Evolutionary conservation across 53 echinoderm and acorn worm genomes (phyloP).

Genomic region (Echinometra lucunter): DNA sequence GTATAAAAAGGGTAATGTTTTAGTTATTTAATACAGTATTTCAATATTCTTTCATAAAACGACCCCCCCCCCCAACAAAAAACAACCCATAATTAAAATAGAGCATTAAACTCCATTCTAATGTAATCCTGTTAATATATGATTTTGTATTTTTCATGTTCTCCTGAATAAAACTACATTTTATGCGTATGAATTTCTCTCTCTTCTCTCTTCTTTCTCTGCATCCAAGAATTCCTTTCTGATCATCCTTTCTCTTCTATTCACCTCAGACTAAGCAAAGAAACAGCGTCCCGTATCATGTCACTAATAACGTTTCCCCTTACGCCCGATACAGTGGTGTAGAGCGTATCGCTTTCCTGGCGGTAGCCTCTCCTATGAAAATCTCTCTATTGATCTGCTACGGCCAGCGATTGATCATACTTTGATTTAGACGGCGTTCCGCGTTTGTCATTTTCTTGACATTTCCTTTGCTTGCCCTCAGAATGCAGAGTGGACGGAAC

Average conservation of each 20-base stretch:
- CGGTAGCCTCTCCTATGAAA: conserved; percentile 59
- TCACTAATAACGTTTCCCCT: conserved; percentile 68
- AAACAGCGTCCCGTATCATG: conserved; percentile 30
- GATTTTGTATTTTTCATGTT: neutral
- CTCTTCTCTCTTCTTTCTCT: neutral
- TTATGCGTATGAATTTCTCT: neutral
- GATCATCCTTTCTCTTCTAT: neutral
- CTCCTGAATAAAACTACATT: neutral
- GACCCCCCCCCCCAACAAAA: too few species aligned
- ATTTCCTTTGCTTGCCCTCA: conserved; percentile 32
- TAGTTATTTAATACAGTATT: too few species aligned
- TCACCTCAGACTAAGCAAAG: conserved; percentile 12
- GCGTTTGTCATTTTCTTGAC: conserved; percentile 58
- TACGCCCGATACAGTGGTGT: conserved; percentile 15
- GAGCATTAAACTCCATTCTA: neutral
- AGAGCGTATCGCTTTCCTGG: conserved; percentile 45
- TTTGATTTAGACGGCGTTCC: conserved; percentile 54
- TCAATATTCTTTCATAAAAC: too few species aligned
- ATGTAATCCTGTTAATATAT: neutral
- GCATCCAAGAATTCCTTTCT: conserved; percentile 32
- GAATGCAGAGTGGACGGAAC: conserved; percentile 29
- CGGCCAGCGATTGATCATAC: conserved; percentile 62
- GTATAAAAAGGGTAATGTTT: too few species aligned
- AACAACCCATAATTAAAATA: neutral
- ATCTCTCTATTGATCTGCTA: conserved; percentile 56